Base-by-base conservation (phyloP, 2,113 vertebrate genomes). In the Passer domesticus region DNA sequence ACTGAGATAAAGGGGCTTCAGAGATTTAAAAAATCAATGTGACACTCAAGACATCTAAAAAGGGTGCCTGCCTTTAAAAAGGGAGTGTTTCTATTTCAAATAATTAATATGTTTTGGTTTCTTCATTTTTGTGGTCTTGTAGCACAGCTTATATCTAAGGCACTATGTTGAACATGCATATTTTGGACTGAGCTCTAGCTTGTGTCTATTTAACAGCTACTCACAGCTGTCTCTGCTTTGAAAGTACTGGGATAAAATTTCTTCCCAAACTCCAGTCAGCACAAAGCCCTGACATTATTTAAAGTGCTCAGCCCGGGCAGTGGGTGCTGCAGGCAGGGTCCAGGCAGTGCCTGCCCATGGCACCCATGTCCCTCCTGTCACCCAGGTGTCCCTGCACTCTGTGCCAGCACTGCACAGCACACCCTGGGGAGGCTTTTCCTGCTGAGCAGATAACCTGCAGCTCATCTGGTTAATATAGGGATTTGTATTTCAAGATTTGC, bases 211-310 rank as follows among this genome's bases (percentile, higher is more conserved):
- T 97, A 98, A 98, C 98, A 99, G 98, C 98, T 98, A 97, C 97
- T 98, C 98, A 98, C 98, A 99, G 98, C 98, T 99, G 99, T 98
- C 97, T 98, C 98, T 98, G 96, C 98, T 95, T 98, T 98, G 98
- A 98, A 98, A 94, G 97, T 98, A 98, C 97, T 97, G 96, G 98
- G 98, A 98, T 98, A 98, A 97, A 97, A 97, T 98, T 98, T 98
- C 98, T 97, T 97, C 97, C 47, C 75, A 27, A 90, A 62, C 84
- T 43, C 84, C 92, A 87, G 87, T n/a, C 30, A 15, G 92, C 20
- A 75, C 91, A 86, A 96, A 35, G 41, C 90, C 80, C 81, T 92
- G 89, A 50, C 37, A 8, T 86, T 84, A 80, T 55, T 89, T 91
- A 37, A 55, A 89, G 92, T 30, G 82, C 43, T 25, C 18, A 72